phyloP scores from a whole-genome alignment of 2,888 invertebrate genomes.

The Lasioglossum morio region DNA sequence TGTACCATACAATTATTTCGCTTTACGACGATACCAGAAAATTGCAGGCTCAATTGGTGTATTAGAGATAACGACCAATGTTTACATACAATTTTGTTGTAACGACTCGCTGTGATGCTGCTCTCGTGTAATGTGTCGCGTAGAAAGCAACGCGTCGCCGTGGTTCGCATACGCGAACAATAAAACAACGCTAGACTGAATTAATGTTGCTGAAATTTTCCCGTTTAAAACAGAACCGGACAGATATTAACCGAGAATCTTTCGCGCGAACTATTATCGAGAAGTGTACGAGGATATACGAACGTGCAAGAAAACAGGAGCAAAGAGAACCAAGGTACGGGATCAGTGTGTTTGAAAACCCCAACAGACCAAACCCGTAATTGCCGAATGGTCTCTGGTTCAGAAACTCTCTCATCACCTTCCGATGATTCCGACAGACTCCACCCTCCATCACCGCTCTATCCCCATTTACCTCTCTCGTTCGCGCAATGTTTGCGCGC shows the following conservation, averaged over 20 bases:
- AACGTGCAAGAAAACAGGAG: neutral
- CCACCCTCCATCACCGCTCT: conserved; percentile 24
- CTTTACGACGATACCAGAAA: conserved; percentile 18
- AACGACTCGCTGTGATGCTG: neutral
- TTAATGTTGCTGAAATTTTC: neutral
- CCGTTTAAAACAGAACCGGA: neutral
- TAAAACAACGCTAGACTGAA: neutral
- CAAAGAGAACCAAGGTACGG: neutral
- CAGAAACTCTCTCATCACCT: conserved; percentile 35
- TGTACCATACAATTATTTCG: conserved; percentile 18
- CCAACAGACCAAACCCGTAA: neutral
- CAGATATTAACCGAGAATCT: neutral
- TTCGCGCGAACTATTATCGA: neutral
- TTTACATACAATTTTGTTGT: conserved; percentile 10
- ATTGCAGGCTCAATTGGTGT: conserved; percentile 10
- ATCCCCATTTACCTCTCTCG: conserved; percentile 46
- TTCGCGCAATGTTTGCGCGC: conserved; percentile 56
- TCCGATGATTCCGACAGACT: conserved; percentile 26
- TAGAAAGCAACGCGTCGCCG: neutral
- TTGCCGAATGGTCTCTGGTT: conserved; percentile 3
- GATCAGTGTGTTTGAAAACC: neutral
- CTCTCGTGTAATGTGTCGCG: neutral
- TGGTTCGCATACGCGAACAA: neutral
- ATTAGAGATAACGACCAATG: conserved; percentile 29
- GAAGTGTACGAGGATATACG: neutral